phyloP scores from a whole-genome alignment of 1,140 invertebrate species.

The Portunus trituberculatus region DNA sequence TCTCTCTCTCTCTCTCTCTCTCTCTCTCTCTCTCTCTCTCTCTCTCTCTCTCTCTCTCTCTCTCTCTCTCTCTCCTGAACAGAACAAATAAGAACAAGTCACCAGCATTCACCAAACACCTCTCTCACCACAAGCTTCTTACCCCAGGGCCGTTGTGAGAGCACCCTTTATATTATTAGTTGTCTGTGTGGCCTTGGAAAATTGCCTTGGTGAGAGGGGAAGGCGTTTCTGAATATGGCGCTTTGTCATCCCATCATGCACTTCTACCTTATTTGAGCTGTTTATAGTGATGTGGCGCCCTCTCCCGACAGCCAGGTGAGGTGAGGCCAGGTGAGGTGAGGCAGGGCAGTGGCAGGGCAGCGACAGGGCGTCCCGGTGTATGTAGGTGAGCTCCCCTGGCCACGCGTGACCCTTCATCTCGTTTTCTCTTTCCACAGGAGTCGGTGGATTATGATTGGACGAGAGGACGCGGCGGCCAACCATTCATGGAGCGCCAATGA shows the following conservation, averaged over 20 bases:
- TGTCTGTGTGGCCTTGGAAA: too few relatives aligned
- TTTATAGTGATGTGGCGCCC: too few relatives aligned
- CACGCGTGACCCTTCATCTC: not conserved
- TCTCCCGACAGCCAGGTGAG: not conserved
- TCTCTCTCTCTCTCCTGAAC: too few relatives aligned
- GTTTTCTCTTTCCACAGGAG: conserved; percentile 39
- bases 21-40: not conserved
- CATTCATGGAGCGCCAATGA: conserved; percentile 53
- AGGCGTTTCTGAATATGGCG: too few relatives aligned
- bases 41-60: not conserved
- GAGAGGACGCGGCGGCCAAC: conserved; percentile 36
- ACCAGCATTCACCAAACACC: not conserved
- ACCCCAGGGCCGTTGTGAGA: too few relatives aligned
- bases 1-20: not conserved
- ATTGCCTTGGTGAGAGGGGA: too few relatives aligned
- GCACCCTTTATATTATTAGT: too few relatives aligned
- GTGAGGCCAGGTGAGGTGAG: not conserved
- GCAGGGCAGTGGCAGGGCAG: not conserved
- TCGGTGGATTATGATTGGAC: conserved; percentile 58
- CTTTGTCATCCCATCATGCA: too few relatives aligned
- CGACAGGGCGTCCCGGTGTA: not conserved
- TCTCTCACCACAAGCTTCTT: too few relatives aligned
- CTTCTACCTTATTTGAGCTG: too few relatives aligned
- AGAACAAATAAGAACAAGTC: not conserved
- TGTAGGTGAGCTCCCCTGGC: not conserved